Evolutionary conservation across 1,140 invertebrate species (phyloP), one percentile per base, ranked within the genome.

Genomic region (Brachionus plicatilis): DNA sequence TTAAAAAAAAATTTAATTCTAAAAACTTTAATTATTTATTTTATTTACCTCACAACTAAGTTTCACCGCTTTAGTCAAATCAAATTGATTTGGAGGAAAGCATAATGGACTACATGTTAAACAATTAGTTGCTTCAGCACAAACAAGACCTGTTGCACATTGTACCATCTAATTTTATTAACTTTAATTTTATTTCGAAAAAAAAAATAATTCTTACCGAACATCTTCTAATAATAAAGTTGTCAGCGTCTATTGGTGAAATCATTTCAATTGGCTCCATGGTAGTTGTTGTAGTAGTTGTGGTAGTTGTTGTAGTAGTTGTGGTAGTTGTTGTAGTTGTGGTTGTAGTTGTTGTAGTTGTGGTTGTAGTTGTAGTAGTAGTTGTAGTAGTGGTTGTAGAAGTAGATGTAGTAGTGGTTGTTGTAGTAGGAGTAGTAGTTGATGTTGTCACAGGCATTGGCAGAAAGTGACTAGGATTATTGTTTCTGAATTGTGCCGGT

Each of bases 81-180:
- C 68, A 27, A 76, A 37, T 76, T 76, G 7, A 76, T 76, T 76
- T 24, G 27, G 43, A 1, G 72, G 72, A 29, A 76, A 76, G 43
- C 72, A 76, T 24, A 76, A 12, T 50, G 72, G 72, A 50, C 47
- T 76, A 37, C 72, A 76, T 50, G 72, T 50, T 50, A 24, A 4
- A 76, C 72, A 76, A 50, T 76, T 76, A 9, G 43, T 29, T 47
- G 72, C 72, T 50, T 76, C 72, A 37, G 72, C 72, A 76, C 72
- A 76, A 11, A 76, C 9, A 50, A 76, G 47, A 12, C 72, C 72
- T 11, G 9, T 3, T 76, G 72, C 45, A 50, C 72, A 76, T 50
- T 47, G 20, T 14, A 50, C 45, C 72, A 76, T 76, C 72, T 76
- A n/a, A 7, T 76, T 76, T 27, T 27, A 50, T 76, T 11, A 50